Conservation (phyloP, 2,888 invertebrate species). For the Agrochola lota region DNA sequence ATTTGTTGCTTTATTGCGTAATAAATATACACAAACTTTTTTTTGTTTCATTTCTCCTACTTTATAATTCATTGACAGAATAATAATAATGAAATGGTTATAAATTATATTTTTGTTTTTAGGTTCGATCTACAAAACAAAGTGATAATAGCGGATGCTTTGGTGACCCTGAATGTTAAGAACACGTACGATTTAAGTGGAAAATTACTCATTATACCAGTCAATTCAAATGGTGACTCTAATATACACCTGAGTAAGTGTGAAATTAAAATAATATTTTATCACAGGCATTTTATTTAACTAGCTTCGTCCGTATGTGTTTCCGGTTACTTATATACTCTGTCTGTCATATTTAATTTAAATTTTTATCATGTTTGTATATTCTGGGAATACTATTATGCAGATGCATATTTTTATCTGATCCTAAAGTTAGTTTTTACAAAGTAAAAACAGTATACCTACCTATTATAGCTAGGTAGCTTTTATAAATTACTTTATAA, state of each 20-base stretch:
- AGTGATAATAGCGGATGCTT: constrained; percentile 76
- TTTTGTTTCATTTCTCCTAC: neutral
- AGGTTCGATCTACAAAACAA: constrained; percentile 82
- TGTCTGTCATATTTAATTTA: too few species aligned
- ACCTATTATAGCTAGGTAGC: too few species aligned
- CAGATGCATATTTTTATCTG: neutral
- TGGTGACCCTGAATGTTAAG: constrained; percentile 79
- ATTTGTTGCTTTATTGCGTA: neutral
- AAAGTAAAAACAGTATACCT: neutral
- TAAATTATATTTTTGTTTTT: constrained; percentile 44
- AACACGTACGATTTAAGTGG: constrained; percentile 82
- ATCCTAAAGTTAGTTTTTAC: neutral
- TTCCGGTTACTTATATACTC: too few species aligned
- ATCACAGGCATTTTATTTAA: neutral
- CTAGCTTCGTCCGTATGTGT: too few species aligned
- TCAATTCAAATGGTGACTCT: constrained; percentile 79
- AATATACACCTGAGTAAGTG: constrained; percentile 81
- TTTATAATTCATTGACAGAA: neutral
- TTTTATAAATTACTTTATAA: neutral
- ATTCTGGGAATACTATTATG: neutral
- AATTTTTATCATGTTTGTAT: too few species aligned
- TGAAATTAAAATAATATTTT: neutral
- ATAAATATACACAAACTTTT: neutral
- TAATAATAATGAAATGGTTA: too few species aligned
- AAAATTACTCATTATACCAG: constrained; percentile 76